Percentiles rank a stretch among this genome's conserved stretches.
Evolutionary conservation across 2,113 vertebrate genomes (phyloP).

Genomic region (Sclerurus mexicanus): DNA sequence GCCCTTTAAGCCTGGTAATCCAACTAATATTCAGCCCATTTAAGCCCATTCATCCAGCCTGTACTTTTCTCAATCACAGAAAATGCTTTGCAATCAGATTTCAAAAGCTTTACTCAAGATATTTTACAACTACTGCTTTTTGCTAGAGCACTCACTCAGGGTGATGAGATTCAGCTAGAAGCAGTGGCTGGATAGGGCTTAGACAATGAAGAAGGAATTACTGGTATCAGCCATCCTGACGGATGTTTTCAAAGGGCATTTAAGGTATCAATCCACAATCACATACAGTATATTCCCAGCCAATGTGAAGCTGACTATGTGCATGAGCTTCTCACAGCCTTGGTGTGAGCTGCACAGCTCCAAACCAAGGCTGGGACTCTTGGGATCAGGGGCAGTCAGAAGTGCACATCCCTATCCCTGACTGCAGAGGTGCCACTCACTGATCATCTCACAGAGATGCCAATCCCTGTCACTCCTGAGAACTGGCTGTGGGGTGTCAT

Average conservation of each 20-base stretch:
- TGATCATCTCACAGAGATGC: neutral
- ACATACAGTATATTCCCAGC: neutral
- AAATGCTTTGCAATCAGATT: conserved; percentile 27
- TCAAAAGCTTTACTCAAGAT: conserved; percentile 30
- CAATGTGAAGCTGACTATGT: neutral
- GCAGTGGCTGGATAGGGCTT: neutral
- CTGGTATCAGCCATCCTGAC: neutral
- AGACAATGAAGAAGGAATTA: neutral
- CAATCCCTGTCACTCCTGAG: neutral
- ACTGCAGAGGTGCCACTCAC: neutral
- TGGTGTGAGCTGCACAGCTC: neutral
- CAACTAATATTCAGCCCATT: conserved; percentile 46
- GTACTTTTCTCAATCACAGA: conserved; percentile 35
- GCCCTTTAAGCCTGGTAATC: conserved; percentile 44
- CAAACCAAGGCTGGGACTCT: neutral
- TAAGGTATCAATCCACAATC: neutral
- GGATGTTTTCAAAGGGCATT: neutral
- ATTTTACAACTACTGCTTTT: conserved; percentile 9
- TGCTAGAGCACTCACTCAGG: neutral
- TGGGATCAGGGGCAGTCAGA: neutral
- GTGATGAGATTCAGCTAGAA: neutral
- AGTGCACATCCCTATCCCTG: neutral
- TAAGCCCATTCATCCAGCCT: conserved; percentile 20
- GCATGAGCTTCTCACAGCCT: neutral
- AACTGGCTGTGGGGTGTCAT: neutral